These are phyloP conservation scores for Ophion ventricosus DNA, from an alignment of 2,888 invertebrate genomes.

Conservation along the genomic window DNA sequence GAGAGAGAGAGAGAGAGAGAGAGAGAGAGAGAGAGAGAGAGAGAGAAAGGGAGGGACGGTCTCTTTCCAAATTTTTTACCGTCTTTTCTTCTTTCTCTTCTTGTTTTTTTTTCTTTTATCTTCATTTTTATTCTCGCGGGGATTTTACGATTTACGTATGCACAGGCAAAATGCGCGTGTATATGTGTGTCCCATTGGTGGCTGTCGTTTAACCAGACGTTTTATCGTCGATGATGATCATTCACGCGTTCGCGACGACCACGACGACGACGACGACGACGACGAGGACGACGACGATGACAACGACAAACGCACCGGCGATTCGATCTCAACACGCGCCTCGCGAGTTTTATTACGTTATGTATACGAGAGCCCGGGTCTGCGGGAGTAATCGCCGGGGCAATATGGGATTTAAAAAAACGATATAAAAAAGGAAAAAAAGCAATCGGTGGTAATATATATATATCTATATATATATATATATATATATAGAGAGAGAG, in stretches of 20 bases:
- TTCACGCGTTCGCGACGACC: constrained; percentile 12
- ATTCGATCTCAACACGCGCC: constrained; percentile 29
- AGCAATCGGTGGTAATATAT: background rate
- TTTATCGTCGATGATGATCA: constrained; percentile 58
- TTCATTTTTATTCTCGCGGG: constrained; percentile 14
- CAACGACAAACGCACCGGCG: constrained; percentile 38
- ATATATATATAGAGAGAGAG: too few species aligned
- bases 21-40: too few species aligned
- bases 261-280: background rate
- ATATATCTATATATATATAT: too few species aligned
- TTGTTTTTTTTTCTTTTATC: background rate
- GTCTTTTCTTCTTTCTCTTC: background rate
- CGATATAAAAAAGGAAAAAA: background rate
- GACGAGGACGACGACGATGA: background rate
- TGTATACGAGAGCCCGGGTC: background rate
- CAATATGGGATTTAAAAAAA: constrained; percentile 3
- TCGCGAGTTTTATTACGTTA: constrained; percentile 30
- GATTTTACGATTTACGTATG: constrained; percentile 57
- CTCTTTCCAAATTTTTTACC: too few species aligned
- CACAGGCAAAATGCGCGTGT: background rate
- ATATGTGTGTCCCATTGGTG: constrained; percentile 42
- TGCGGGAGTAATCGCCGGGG: constrained; percentile 7
- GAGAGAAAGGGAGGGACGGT: too few species aligned
- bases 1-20: too few species aligned
- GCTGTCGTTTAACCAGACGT: constrained; percentile 54